These are phyloP conservation scores for Terrapene triunguis DNA, from an alignment of 2,113 vertebrate genomes.

Conservation along the genomic window DNA sequence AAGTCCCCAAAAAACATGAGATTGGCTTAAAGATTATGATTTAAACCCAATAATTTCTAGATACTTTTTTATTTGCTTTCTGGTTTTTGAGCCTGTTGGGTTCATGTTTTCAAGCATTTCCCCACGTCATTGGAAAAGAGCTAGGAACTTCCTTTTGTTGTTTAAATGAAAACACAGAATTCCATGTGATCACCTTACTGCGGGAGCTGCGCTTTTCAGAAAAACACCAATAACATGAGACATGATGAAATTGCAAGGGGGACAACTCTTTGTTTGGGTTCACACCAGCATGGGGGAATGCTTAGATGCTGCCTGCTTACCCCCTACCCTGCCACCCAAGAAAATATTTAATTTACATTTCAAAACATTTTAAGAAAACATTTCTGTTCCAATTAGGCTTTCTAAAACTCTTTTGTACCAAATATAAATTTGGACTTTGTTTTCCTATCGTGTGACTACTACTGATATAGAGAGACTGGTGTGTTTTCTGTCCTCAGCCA, in stretches of 20 bases:
- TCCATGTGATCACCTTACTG: slow-evolving; percentile 5
- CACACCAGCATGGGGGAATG: background rate
- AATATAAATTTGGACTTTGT: background rate
- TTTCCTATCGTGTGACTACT: background rate
- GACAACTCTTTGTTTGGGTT: background rate
- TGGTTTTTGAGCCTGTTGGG: background rate
- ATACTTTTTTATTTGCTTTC: background rate
- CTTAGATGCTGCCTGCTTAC: background rate
- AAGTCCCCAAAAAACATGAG: background rate
- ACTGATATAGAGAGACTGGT: background rate
- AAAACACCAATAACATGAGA: slow-evolving; percentile 29
- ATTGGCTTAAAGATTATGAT: background rate
- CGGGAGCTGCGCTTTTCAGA: background rate
- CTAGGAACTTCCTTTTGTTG: background rate
- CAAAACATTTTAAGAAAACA: background rate
- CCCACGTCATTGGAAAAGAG: background rate
- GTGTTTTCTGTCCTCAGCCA: background rate
- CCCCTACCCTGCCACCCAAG: background rate
- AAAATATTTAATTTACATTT: background rate
- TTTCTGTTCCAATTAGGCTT: background rate
- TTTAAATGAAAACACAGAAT: background rate
- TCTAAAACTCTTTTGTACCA: background rate
- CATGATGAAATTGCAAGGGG: background rate
- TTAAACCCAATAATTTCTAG: background rate
- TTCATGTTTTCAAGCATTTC: background rate